phyloP scores from a whole-genome alignment of 2,888 invertebrate genomes.

The Ametastegia equiseti region DNA sequence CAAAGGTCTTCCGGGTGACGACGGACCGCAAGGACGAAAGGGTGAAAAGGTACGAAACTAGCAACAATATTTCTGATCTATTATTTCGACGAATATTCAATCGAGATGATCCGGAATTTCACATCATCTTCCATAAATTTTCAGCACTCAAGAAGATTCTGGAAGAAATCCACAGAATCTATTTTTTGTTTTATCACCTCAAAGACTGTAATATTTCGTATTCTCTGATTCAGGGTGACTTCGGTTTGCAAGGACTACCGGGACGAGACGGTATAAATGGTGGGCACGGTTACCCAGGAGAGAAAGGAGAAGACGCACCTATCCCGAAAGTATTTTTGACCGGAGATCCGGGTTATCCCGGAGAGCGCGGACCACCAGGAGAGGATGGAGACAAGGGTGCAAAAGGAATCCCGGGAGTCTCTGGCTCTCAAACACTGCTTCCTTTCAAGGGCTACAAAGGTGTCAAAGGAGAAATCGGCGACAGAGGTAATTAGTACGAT shows the following conservation, averaged over 20 bases:
- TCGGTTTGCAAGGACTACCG: conserved; percentile 71
- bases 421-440: conserved; percentile 57
- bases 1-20: conserved; percentile 71
- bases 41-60: conserved; percentile 78
- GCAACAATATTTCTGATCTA: neutral
- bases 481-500: conserved; percentile 73
- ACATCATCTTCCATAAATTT: too few species aligned
- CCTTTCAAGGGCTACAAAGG: conserved; percentile 74
- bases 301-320: conserved; percentile 79
- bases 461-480: conserved; percentile 74
- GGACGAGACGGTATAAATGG: conserved; percentile 78
- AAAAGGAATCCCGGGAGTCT: conserved; percentile 74
- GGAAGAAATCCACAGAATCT: too few species aligned
- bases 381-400: conserved; percentile 74
- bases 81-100: too few species aligned
- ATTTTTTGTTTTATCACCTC: too few species aligned
- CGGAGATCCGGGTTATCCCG: conserved; percentile 74
- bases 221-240: conserved; percentile 67
- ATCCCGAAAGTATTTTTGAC: conserved; percentile 76
- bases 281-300: conserved; percentile 75
- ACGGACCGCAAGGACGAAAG: conserved; percentile 78
- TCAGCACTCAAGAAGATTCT: too few species aligned
- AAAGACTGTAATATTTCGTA: too few species aligned
- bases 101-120: too few species aligned
- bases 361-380: conserved; percentile 73